A percentile compares a stretch with the other conserved stretches of the same genome.
Conservation (phyloP, 2,113 vertebrate genomes). For the Xyrauchen texanus region DNA sequence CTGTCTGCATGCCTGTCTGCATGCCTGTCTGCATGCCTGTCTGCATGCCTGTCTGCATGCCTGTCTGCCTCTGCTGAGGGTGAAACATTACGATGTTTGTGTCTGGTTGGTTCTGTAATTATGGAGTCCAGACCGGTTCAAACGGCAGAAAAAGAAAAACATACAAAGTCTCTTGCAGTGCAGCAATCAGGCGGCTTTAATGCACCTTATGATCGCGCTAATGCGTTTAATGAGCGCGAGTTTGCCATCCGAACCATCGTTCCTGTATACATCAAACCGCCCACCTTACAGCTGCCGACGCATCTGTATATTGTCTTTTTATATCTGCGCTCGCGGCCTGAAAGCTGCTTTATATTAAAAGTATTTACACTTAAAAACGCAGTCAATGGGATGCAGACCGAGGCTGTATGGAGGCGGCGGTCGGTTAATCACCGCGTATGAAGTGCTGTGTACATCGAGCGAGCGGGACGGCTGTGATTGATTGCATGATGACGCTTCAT, state of each 20-base stretch:
- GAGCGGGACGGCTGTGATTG: constrained; percentile 42
- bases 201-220: no score
- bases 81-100: no score
- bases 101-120: no score
- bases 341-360: constrained; percentile 61
- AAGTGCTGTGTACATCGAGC: constrained; percentile 54
- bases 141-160: no score
- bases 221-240: background rate
- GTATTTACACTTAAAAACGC: constrained; percentile 63
- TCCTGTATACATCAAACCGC: background rate
- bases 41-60: no score
- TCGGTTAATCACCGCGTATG: constrained; percentile 57
- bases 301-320: constrained; percentile 45
- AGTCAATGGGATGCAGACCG: constrained; percentile 50
- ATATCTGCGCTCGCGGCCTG: constrained; percentile 34
- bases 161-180: no score
- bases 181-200: no score
- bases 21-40: no score
- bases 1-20: no score
- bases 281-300: background rate
- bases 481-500: constrained; percentile 53
- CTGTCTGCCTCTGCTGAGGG: no score
- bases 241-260: background rate
- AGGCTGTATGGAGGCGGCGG: constrained; percentile 46
- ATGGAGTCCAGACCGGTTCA: no score